These are phyloP conservation scores for Phaonia tiefii DNA, from an alignment of 2,888 invertebrate species.

Conservation along the genomic window DNA sequence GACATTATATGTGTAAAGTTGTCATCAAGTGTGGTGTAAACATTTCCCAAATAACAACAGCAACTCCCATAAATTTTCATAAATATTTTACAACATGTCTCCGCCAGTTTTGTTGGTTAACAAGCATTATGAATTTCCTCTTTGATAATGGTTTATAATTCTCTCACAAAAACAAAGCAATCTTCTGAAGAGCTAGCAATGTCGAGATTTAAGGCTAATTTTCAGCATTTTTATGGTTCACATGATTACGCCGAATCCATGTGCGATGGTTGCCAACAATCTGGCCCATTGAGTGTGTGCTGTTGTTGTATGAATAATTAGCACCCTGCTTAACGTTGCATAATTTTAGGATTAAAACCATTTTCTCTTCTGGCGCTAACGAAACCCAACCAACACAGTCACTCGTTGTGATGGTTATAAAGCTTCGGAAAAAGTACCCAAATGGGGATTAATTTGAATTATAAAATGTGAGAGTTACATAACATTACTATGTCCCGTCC, in stretches of 20 bases:
- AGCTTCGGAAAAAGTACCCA: slow-evolving; percentile 40
- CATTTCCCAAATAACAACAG: neutral
- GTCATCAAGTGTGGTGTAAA: slow-evolving; percentile 2
- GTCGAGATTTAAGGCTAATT: slow-evolving; percentile 12
- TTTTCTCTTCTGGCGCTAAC: slow-evolving; percentile 31
- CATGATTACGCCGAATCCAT: slow-evolving; percentile 9
- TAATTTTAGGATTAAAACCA: slow-evolving; percentile 49
- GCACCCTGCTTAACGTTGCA: slow-evolving; percentile 49
- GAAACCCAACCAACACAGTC: neutral
- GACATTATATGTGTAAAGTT: neutral
- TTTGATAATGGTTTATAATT: slow-evolving; percentile 6
- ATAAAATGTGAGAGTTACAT: slow-evolving; percentile 43
- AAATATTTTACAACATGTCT: neutral
- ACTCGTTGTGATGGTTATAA: slow-evolving; percentile 5
- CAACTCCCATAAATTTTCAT: neutral
- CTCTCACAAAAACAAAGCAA: neutral
- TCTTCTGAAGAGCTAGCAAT: neutral
- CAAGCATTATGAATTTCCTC: neutral
- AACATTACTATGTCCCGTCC: slow-evolving; percentile 5
- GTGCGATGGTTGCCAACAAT: slow-evolving; percentile 14
- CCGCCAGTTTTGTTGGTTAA: neutral
- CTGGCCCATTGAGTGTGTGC: neutral
- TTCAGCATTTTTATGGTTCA: slow-evolving; percentile 24
- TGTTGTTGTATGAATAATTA: slow-evolving; percentile 43
- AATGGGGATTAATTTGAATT: slow-evolving; percentile 64